A percentile compares a stretch with the other conserved stretches of the same genome.
Evolutionary conservation across 2,797 vertebrate genomes (phyloP).

Genomic region (Eulemur mongoz): DNA sequence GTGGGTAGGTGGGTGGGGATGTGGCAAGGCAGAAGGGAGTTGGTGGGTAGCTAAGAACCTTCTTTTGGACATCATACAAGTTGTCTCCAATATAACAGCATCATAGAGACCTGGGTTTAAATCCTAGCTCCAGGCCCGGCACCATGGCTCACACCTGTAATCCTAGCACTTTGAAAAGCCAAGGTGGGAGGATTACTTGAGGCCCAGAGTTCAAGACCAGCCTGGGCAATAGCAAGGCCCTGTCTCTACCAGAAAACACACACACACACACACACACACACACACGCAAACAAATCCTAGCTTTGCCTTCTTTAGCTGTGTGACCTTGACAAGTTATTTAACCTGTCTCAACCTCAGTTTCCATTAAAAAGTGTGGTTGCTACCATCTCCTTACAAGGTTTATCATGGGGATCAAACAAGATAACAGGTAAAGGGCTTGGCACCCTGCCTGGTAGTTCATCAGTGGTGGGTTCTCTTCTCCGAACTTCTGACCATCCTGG

Average conservation of each 20-base stretch:
- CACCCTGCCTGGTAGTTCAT: conserved; percentile 42
- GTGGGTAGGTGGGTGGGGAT: not conserved
- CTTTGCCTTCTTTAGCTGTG: conserved; percentile 15
- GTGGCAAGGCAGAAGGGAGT: conserved; percentile 34
- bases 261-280: not conserved
- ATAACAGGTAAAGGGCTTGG: conserved; percentile 27
- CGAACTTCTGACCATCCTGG: conserved; percentile 52
- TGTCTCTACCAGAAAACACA: not conserved
- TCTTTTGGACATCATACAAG: not conserved
- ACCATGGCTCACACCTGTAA: not conserved
- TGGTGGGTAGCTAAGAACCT: not conserved
- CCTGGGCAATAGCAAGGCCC: not conserved
- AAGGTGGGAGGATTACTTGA: not conserved
- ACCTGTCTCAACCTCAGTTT: conserved; percentile 49
- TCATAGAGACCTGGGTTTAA: conserved; percentile 39
- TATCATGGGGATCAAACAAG: not conserved
- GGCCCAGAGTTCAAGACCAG: not conserved
- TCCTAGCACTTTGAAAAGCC: not conserved
- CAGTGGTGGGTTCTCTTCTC: conserved; percentile 20
- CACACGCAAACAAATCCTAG: not conserved
- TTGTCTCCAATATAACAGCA: conserved; percentile 22
- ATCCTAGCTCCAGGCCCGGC: not conserved
- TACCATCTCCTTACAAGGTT: conserved; percentile 1
- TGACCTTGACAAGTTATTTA: conserved; percentile 75
- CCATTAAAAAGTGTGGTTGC: conserved; percentile 9